A percentile compares a stretch with the other conserved stretches of the same genome.
phyloP scores from a whole-genome alignment of 2,113 vertebrate species.

The Hoplias malabaricus region DNA sequence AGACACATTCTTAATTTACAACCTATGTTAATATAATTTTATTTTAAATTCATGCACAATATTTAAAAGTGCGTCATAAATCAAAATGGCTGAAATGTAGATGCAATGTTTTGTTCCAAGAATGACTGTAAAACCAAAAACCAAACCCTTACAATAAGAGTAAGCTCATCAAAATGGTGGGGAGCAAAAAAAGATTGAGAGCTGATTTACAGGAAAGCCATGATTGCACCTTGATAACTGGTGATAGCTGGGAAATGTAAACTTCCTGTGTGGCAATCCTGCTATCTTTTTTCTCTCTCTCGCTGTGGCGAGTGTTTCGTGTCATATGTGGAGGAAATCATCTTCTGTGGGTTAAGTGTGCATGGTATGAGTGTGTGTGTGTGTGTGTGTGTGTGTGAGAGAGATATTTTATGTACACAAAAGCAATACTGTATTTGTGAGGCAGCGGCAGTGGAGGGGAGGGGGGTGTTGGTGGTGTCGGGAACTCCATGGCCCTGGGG shows the following conservation, averaged over 20 bases:
- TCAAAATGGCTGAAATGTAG: too few species aligned
- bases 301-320: slow-evolving; percentile 5
- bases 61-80: too few species aligned
- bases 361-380: too few species aligned
- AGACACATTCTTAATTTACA: too few species aligned
- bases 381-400: too few species aligned
- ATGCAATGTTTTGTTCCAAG: too few species aligned
- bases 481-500: slow-evolving; percentile 42
- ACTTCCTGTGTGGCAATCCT: slow-evolving; percentile 50
- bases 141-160: not conserved
- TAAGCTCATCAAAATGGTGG: not conserved
- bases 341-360: not conserved
- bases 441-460: too few species aligned
- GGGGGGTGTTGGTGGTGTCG: slow-evolving; percentile 13
- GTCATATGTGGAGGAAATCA: not conserved
- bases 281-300: slow-evolving; percentile 59
- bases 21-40: too few species aligned
- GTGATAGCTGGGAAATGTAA: slow-evolving; percentile 36
- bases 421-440: slow-evolving; percentile 31
- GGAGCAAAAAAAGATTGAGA: slow-evolving; percentile 11
- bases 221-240: slow-evolving; percentile 25
- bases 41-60: too few species aligned
- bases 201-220: slow-evolving; percentile 45
- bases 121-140: too few species aligned
- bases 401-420: slow-evolving; percentile 33